Evolutionary conservation across 2,888 invertebrate genomes (phyloP).

Genomic region (Hyles lineata): DNA sequence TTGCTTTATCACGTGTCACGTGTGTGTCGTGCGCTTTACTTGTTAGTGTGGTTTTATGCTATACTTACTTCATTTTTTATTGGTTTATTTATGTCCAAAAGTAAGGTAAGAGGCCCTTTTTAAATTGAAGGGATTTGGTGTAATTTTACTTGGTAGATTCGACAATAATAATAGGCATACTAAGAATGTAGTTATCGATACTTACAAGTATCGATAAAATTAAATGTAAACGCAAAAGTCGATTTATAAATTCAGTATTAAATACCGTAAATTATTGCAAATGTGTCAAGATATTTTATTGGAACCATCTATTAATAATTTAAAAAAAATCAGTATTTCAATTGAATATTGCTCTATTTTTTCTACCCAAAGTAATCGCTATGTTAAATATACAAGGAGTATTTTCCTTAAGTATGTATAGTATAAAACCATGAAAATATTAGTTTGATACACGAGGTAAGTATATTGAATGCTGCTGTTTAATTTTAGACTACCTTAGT

Average conservation of each 20-base stretch:
- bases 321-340: too few relatives aligned
- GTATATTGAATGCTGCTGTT: neutral
- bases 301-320: too few relatives aligned
- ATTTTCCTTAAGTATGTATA: neutral
- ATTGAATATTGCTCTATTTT: too few relatives aligned
- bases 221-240: neutral
- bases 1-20: constrained; percentile 33
- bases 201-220: neutral
- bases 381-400: too few relatives aligned
- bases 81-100: neutral
- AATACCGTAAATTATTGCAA: too few relatives aligned
- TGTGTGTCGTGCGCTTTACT: constrained; percentile 23
- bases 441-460: neutral
- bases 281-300: too few relatives aligned
- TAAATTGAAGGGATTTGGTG: too few relatives aligned
- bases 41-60: constrained; percentile 19
- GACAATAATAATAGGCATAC: neutral
- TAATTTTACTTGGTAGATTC: too few relatives aligned
- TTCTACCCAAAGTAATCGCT: too few relatives aligned
- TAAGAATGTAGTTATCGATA: neutral
- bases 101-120: too few relatives aligned
- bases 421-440: neutral
- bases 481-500: neutral
- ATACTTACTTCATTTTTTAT: neutral
- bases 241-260: neutral